A percentile compares a stretch with the other conserved stretches of the same genome.
Evolutionary conservation across 1,140 invertebrate genomes (phyloP).

Genomic region (Drosophila obscura): DNA sequence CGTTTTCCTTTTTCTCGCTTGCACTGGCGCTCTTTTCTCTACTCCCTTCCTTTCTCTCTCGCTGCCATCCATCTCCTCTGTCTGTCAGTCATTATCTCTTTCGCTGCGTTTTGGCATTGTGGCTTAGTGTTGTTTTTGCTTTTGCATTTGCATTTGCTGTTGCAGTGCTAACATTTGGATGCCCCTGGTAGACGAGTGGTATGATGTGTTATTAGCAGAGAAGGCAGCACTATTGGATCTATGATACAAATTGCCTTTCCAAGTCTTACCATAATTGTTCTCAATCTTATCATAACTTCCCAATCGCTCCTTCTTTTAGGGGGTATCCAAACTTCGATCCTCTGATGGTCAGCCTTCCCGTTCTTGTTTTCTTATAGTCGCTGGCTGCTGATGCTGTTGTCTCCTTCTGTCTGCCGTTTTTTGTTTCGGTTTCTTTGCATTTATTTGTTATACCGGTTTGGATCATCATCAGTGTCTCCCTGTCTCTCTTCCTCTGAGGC

Average conservation of each 20-base stretch:
- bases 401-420: constrained; percentile 48
- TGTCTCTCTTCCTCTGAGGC: constrained; percentile 12
- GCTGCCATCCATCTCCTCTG: no score
- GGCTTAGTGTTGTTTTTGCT: constrained; percentile 14
- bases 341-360: neutral
- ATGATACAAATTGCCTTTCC: no score
- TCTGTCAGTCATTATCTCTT: constrained; percentile 24
- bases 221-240: no score
- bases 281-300: no score
- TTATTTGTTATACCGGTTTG: constrained; percentile 76
- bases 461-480: neutral
- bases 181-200: no score
- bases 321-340: no score
- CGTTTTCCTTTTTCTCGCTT: constrained; percentile 40
- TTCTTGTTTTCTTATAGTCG: constrained; percentile 36
- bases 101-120: no score
- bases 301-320: no score
- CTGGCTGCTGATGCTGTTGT: constrained; percentile 3
- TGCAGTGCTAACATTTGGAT: constrained; percentile 22
- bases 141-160: constrained; percentile 29
- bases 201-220: no score
- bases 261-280: no score
- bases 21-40: constrained; percentile 42
- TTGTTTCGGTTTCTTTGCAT: constrained; percentile 46
- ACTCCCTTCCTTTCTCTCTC: constrained; percentile 8